Percentiles rank a stretch among this genome's conserved stretches.
Conservation (phyloP, 2,888 invertebrate genomes). For the Apomyelois bistriatella region DNA sequence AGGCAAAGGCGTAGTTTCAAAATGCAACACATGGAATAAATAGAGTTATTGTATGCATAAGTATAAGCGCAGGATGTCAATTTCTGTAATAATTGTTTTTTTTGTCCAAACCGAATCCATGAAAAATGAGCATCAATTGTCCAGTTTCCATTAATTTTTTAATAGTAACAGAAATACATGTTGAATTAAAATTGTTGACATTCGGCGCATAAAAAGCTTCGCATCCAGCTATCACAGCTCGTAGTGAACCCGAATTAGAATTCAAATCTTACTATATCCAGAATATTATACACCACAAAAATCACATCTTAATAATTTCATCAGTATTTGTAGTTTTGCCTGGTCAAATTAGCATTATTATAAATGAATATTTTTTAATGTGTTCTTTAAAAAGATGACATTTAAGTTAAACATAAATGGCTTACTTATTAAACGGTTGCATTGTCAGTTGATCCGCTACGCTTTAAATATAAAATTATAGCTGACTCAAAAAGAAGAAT, state of each 20-base stretch:
- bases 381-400: too few species aligned
- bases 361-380: neutral
- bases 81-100: neutral
- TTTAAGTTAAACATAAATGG: too few species aligned
- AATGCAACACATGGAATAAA: constrained; percentile 4
- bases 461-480: too few species aligned
- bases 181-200: neutral
- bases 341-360: neutral
- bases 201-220: neutral
- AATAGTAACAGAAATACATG: too few species aligned
- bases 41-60: neutral
- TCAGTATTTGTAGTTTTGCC: neutral
- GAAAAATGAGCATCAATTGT: too few species aligned
- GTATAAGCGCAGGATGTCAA: neutral
- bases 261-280: neutral
- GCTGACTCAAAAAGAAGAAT: too few species aligned
- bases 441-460: too few species aligned
- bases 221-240: constrained; percentile 4
- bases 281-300: neutral
- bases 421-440: too few species aligned
- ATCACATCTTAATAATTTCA: neutral
- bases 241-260: neutral
- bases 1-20: neutral
- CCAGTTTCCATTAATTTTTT: too few species aligned
- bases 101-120: neutral